Conservation (phyloP, 2,797 vertebrate species). For the Phalloptychus januarius region DNA sequence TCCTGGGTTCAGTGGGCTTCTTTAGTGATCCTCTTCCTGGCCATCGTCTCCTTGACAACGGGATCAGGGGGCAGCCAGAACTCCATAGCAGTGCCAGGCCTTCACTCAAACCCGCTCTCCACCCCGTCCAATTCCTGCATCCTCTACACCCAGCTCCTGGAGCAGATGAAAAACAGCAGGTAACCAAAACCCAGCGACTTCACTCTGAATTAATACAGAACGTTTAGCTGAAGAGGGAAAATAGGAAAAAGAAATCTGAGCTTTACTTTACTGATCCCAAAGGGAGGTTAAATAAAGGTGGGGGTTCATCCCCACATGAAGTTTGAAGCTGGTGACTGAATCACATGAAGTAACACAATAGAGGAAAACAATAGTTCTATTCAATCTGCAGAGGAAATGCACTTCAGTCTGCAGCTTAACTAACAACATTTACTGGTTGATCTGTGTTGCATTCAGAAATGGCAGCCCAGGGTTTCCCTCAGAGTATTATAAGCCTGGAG, state of each 20-base stretch:
- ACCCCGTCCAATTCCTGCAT: conserved; percentile 89
- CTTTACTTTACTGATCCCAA: too few relatives aligned
- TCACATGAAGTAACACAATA: not conserved
- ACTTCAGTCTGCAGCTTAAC: not conserved
- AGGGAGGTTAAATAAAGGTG: not conserved
- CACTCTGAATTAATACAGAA: not conserved
- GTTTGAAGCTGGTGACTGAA: not conserved
- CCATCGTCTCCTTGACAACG: conserved; percentile 90
- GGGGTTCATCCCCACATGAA: not conserved
- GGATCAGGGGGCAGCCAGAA: conserved; percentile 83
- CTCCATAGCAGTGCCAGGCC: conserved; percentile 75
- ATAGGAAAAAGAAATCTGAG: not conserved
- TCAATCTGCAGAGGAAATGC: not conserved
- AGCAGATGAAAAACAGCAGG: conserved; percentile 77
- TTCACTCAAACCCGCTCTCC: conserved; percentile 84
- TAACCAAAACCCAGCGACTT: conserved; percentile 23
- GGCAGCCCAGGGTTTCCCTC: too few relatives aligned
- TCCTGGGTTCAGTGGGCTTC: conserved; percentile 96
- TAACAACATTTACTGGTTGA: not conserved
- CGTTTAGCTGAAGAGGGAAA: not conserved
- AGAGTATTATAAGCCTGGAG: too few relatives aligned
- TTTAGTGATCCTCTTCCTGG: conserved; percentile 91
- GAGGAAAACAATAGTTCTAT: not conserved
- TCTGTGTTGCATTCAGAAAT: not conserved
- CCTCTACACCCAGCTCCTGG: conserved; percentile 77